Evolutionary conservation across 2,888 invertebrate species (phyloP).

Genomic region (Ennomos quercinarius): DNA sequence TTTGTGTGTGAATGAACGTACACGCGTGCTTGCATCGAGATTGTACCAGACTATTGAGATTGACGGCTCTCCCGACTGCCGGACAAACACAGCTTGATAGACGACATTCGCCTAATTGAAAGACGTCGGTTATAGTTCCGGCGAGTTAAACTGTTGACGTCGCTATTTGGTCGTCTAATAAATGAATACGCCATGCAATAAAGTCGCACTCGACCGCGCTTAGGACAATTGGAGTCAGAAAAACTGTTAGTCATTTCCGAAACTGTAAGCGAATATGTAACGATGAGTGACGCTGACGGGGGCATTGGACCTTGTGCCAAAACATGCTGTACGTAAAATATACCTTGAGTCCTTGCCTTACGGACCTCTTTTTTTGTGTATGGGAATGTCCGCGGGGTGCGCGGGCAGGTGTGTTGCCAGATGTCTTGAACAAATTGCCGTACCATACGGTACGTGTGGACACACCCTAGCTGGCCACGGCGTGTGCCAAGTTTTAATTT

Average conservation of each 20-base stretch:
- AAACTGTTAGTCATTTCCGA: constrained; percentile 82
- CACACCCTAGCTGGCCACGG: constrained; percentile 76
- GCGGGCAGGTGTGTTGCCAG: constrained; percentile 82
- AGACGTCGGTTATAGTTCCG: constrained; percentile 63
- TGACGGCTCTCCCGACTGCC: constrained; percentile 60
- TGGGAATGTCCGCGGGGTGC: constrained; percentile 59
- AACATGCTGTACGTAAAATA: constrained; percentile 64
- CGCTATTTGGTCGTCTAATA: constrained; percentile 56
- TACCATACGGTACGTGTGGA: constrained; percentile 82
- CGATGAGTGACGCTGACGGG: constrained; percentile 72
- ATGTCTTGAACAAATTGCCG: constrained; percentile 84
- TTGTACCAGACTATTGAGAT: constrained; percentile 70
- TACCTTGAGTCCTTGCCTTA: constrained; percentile 48
- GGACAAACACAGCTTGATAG: constrained; percentile 64
- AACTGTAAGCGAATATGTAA: constrained; percentile 72
- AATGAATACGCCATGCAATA: constrained; percentile 60
- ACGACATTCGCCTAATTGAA: constrained; percentile 69
- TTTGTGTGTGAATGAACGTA: constrained; percentile 69
- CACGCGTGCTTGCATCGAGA: constrained; percentile 53
- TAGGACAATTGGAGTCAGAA: constrained; percentile 69
- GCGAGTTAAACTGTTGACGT: constrained; percentile 51
- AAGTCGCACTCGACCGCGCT: constrained; percentile 71
- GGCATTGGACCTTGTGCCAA: constrained; percentile 77
- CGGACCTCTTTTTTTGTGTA: constrained; percentile 35
- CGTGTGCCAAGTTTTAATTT: constrained; percentile 85